Base-by-base conservation (phyloP, 2,113 vertebrate species). In the Columba janthina region DNA sequence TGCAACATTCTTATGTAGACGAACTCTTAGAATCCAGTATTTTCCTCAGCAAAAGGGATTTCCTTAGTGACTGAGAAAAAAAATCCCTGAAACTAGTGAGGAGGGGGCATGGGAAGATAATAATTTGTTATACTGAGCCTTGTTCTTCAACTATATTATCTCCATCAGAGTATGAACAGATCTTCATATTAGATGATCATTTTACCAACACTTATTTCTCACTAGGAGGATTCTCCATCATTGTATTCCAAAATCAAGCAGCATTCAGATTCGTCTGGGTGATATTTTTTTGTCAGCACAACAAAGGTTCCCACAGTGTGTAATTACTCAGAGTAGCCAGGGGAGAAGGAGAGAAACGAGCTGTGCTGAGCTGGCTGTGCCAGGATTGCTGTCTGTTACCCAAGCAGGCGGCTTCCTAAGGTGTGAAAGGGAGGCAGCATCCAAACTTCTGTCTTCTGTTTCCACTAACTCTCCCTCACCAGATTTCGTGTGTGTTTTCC, bases 241-340 rank as follows among this genome's bases (percentile, higher is more conserved):
- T 84, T 69, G 71, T 83, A 51, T 95, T 96, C 80, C 38, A 42
- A 51, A 92, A 93, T 77, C 90, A 78, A 31, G 12, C 83, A 62
- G 70, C 91, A 92, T 93, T 96, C 80, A 66, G 58, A 85, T 94
- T 93, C 92, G 46, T 65, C 76, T 95, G 70, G 86, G 70, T 94
- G 88, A 92, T 91, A 79, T 11, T 85, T 84, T 92, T 94, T 82
- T 92, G 86, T 93, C 96, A 95, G 86, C 88, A 11, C 78, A 83
- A 94, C 88, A 93, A 92, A 96, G 73, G 77, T 94, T 96, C 88
- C 92, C 57, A 70, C 90, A 87, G 92, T 85, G 92, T 95, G 95
- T 96, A 96, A 95, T 96, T 96, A 94, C 90, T 92, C 90, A 76
- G 61, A 65, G 73, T 76, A 93, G 94, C 90, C 83, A 51, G 80